Evolutionary conservation across 2,888 invertebrate genomes (phyloP).

Genomic region (Aspidiotus destructor): DNA sequence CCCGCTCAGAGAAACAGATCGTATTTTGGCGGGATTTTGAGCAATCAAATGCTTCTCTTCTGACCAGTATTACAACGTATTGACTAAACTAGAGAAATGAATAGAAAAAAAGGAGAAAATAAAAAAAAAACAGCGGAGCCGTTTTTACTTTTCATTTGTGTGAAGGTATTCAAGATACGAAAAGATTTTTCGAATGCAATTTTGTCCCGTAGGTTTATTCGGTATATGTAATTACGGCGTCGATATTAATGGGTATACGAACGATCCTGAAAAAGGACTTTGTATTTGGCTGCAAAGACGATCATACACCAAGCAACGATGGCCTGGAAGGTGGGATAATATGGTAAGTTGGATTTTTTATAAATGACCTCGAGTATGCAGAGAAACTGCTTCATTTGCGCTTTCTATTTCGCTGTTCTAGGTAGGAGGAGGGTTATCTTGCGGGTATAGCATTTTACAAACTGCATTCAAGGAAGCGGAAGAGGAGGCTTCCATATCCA

Average conservation of each 20-base stretch:
- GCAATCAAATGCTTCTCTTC: too few species aligned
- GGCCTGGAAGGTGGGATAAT: conserved; percentile 92
- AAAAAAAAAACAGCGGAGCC: neutral
- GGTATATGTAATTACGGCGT: conserved; percentile 90
- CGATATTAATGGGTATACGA: conserved; percentile 86
- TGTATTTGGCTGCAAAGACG: conserved; percentile 89
- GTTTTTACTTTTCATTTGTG: neutral
- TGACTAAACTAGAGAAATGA: too few species aligned
- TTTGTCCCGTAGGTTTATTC: conserved; percentile 56
- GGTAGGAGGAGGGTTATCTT: conserved; percentile 81
- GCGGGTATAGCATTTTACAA: conserved; percentile 76
- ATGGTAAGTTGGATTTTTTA: conserved; percentile 53
- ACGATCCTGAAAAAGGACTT: conserved; percentile 70
- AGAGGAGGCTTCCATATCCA: conserved; percentile 85
- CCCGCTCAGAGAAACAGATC: too few species aligned
- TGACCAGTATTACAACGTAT: too few species aligned
- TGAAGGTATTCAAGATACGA: too few species aligned
- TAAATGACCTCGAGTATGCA: neutral
- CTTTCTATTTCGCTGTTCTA: conserved; percentile 36
- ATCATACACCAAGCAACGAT: conserved; percentile 84
- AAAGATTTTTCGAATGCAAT: too few species aligned
- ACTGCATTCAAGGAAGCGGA: conserved; percentile 88
- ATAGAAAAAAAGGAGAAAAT: too few species aligned
- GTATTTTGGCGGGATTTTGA: too few species aligned
- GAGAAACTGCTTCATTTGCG: neutral